Conservation (phyloP, 2,888 invertebrate species). For the Epinotia nisella region DNA sequence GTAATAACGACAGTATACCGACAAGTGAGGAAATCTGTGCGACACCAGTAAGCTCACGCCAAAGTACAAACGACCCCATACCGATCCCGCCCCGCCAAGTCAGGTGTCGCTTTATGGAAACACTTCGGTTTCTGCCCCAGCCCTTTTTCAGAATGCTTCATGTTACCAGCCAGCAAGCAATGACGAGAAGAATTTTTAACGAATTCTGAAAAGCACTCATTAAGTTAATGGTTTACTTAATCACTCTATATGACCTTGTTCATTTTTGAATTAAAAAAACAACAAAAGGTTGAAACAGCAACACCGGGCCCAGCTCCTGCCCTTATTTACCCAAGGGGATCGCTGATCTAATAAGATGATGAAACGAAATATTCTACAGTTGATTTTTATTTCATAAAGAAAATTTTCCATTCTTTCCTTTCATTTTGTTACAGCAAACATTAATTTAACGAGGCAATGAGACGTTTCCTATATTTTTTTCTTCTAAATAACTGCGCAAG, state of each 20-base stretch:
- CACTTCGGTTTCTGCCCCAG: too few relatives aligned
- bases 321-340: slow-evolving; percentile 14
- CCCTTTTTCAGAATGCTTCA: too few relatives aligned
- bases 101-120: too few relatives aligned
- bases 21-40: too few relatives aligned
- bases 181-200: too few relatives aligned
- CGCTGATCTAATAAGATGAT: slow-evolving; percentile 27
- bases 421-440: slow-evolving; percentile 53
- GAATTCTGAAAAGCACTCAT: too few relatives aligned
- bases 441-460: slow-evolving; percentile 56
- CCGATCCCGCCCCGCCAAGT: too few relatives aligned
- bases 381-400: slow-evolving; percentile 38
- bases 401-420: slow-evolving; percentile 39
- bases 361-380: slow-evolving; percentile 37
- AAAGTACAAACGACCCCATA: too few relatives aligned
- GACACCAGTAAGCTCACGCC: too few relatives aligned
- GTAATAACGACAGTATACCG: too few relatives aligned
- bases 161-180: too few relatives aligned
- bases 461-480: slow-evolving; percentile 55
- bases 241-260: not conserved
- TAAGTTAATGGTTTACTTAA: too few relatives aligned
- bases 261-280: not conserved
- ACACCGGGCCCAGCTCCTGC: not conserved
- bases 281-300: not conserved
- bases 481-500: slow-evolving; percentile 47